Base-by-base conservation (phyloP, 1,140 invertebrate species). In the Stenopsyche tienmushanensis region DNA sequence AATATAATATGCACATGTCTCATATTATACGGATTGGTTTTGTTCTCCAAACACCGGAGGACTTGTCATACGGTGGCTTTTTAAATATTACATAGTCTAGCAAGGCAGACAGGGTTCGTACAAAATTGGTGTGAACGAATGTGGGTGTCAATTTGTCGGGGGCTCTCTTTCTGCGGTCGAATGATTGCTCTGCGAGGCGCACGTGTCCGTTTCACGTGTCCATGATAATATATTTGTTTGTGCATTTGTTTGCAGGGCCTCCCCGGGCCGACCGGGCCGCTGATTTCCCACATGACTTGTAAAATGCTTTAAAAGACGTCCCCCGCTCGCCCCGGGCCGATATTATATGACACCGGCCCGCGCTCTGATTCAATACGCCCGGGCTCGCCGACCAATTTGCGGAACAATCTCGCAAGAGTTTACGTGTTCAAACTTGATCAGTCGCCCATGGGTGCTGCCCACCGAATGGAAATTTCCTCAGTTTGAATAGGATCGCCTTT, bases 231-330 rank as follows among this genome's bases (percentile, higher is more conserved):
- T 62, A 63, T 69, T 62, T 65, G 67, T 65, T 65, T 62, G 62
- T 65, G 62, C 63, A 62, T 69, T 53, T 58, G 67, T 69, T 65
- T 69, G 59, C 49, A 39, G 65, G 44, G 50, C 7, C 17, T 9
- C 50, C 9, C 20, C 25, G 50, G 21, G 9, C 20, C 50, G 23
- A 26, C 25, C 55, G 57, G 64, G 58, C 45, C 44, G 25, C 57
- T 70, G 68, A 70, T 70, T 70, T 70, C 68, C 68, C 68, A 66
- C 54, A 70, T 47, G 68, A 59, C 68, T 64, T 65, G 67, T 69
- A 69, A 69, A 69, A 65, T 60, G 67, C 24, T 69, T 69, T 65
- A 69, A 69, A 65, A 63, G 66, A 52, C 65, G 20, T 21, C 39
- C 44, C 44, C 13, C 54, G 49, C n/a, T 13, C 49, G 20, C 39